Evolutionary conservation across 1,140 invertebrate species (phyloP).

Genomic region (Gonioctena quinquepunctata): DNA sequence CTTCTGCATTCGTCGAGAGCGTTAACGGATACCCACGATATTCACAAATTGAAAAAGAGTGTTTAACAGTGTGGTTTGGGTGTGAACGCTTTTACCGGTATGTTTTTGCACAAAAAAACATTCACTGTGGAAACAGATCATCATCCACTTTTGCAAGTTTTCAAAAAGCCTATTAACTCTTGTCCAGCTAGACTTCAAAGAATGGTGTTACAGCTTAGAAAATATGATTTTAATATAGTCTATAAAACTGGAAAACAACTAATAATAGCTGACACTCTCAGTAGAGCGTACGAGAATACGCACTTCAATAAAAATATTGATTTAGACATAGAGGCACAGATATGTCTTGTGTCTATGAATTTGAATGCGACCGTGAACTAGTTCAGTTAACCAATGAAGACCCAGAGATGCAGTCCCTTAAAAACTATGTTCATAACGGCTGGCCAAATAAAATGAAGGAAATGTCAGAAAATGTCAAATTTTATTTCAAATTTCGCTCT

Average conservation of each 20-base stretch:
- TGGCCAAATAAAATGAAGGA: conserved; percentile 49
- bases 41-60: neutral
- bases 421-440: conserved; percentile 37
- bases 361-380: neutral
- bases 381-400: conserved; percentile 22
- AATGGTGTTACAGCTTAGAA: neutral
- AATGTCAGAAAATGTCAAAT: neutral
- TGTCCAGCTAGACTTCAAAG: neutral
- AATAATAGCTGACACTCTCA: neutral
- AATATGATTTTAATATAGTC: neutral
- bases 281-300: neutral
- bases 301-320: neutral
- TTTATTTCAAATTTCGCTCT: neutral
- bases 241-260: neutral
- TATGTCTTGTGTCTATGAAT: neutral
- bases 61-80: neutral
- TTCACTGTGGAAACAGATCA: conserved; percentile 43
- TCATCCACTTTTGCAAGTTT: conserved; percentile 39
- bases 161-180: conserved; percentile 33
- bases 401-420: conserved; percentile 21
- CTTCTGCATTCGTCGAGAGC: conserved; percentile 51
- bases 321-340: neutral
- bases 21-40: conserved; percentile 50
- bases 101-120: conserved; percentile 39
- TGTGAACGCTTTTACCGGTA: conserved; percentile 36